Evolutionary conservation across 2,113 vertebrate species (phyloP).

Genomic region (Aramus guarauna): DNA sequence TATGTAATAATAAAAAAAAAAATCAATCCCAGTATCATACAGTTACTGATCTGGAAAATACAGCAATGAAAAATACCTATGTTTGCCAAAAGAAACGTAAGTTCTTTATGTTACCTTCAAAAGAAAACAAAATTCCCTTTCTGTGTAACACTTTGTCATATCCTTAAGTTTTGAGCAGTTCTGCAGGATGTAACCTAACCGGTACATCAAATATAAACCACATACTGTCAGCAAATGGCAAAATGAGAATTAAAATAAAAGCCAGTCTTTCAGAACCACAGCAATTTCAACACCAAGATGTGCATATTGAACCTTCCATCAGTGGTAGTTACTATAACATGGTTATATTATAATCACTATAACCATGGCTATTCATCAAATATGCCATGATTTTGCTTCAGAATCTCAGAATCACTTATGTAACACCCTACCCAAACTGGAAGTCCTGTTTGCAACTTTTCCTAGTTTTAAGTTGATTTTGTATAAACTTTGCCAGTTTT

Average conservation of each 20-base stretch:
- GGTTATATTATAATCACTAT: not conserved
- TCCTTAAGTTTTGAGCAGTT: not conserved
- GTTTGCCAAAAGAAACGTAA: not conserved
- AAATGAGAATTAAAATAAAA: not conserved
- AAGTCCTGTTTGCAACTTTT: not conserved
- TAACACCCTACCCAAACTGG: not conserved
- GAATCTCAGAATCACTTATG: not conserved
- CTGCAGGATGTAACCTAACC: not conserved
- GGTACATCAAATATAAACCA: not conserved
- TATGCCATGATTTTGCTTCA: not conserved
- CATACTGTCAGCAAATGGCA: not conserved
- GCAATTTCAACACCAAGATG: not conserved
- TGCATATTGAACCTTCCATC: not conserved
- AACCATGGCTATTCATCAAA: not conserved
- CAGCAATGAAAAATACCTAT: not conserved
- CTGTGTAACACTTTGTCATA: not conserved
- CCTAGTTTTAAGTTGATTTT: not conserved
- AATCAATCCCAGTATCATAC: not conserved
- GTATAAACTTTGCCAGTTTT: not conserved
- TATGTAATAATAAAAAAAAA: not conserved
- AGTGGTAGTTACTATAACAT: not conserved
- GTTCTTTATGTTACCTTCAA: not conserved
- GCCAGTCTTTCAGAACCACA: not conserved
- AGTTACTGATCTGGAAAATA: conserved; percentile 10
- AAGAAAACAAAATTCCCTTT: not conserved